A percentile compares a stretch with the other conserved stretches of the same genome.
phyloP scores from a whole-genome alignment of 2,888 invertebrate genomes.

The Epirrhoe alternata region DNA sequence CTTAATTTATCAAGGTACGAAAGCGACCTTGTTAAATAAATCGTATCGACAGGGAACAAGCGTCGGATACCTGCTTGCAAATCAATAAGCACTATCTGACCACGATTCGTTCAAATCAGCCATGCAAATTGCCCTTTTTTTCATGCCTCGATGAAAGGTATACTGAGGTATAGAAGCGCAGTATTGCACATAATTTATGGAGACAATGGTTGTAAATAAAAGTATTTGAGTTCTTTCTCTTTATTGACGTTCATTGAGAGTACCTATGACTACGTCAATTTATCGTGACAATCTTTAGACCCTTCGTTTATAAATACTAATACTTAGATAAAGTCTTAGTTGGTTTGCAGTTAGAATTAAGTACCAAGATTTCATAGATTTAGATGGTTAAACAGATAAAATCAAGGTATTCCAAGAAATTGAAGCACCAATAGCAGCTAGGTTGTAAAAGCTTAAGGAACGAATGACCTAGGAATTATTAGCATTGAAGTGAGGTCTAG shows the following conservation, averaged over 20 bases:
- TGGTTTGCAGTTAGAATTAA: not conserved
- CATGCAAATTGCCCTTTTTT: constrained; percentile 61
- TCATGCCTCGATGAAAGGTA: constrained; percentile 37
- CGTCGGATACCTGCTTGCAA: constrained; percentile 43
- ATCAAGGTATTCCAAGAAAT: not conserved
- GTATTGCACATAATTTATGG: not conserved
- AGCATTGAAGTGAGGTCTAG: not conserved
- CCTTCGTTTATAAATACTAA: not conserved
- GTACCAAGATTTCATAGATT: not conserved
- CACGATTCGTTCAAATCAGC: constrained; percentile 51
- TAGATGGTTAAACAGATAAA: not conserved
- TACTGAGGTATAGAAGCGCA: not conserved
- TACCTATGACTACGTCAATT: too few relatives aligned
- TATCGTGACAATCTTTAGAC: too few relatives aligned
- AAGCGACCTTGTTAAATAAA: constrained; percentile 40
- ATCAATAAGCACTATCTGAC: constrained; percentile 55
- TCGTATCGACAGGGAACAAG: constrained; percentile 35
- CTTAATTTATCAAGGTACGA: constrained; percentile 28
- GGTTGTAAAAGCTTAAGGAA: not conserved
- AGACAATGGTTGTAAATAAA: not conserved
- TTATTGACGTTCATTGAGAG: too few relatives aligned
- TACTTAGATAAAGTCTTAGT: not conserved
- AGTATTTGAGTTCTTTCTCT: too few relatives aligned
- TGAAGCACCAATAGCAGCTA: not conserved
- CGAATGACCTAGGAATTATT: constrained; percentile 1